These are phyloP conservation scores for Microplitis manilae DNA, from an alignment of 2,888 invertebrate species.

Conservation along the genomic window DNA sequence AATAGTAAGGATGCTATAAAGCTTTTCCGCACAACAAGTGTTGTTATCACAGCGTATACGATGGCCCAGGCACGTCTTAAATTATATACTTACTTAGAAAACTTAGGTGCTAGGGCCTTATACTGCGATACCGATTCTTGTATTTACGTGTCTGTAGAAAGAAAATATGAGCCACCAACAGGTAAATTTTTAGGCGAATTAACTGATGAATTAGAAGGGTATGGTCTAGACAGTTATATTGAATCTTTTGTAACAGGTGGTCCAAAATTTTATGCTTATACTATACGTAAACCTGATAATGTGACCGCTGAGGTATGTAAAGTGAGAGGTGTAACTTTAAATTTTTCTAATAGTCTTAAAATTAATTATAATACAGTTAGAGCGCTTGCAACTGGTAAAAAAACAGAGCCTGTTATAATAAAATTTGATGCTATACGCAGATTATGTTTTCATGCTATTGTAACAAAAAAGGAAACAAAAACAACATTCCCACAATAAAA, in stretches of 20 bases:
- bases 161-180: constrained; percentile 49
- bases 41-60: constrained; percentile 64
- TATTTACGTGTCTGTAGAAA: constrained; percentile 53
- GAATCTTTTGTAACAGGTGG: constrained; percentile 62
- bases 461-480: no score
- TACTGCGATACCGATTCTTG: constrained; percentile 67
- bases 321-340: constrained; percentile 44
- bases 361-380: no score
- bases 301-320: constrained; percentile 40
- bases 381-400: no score
- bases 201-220: constrained; percentile 61
- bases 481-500: no score
- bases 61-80: constrained; percentile 62
- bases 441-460: no score
- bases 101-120: constrained; percentile 54
- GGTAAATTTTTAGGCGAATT: constrained; percentile 62
- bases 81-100: constrained; percentile 60
- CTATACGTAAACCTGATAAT: constrained; percentile 40
- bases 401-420: no score
- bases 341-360: constrained; percentile 24
- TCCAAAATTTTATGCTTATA: constrained; percentile 62
- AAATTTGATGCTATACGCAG: no score
- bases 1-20: constrained; percentile 31
- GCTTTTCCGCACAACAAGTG: constrained; percentile 49
- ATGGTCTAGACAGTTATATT: constrained; percentile 57